These are phyloP conservation scores for Ptychoptera contaminata DNA, from an alignment of 2,888 invertebrate species.

Conservation along the genomic window DNA sequence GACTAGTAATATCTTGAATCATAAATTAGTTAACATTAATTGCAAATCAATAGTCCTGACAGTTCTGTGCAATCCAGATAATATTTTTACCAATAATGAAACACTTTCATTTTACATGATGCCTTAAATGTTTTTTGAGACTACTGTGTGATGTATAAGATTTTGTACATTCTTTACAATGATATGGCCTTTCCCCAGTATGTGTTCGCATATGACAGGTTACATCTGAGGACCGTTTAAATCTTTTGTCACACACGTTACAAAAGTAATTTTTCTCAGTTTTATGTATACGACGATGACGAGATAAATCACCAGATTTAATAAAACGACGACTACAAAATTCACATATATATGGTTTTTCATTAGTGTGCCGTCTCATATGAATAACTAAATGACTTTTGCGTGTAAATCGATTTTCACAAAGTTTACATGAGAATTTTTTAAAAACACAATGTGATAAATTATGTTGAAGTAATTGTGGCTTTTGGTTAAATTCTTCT, in stretches of 20 bases:
- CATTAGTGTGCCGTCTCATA: constrained; percentile 34
- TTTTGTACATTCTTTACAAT: constrained; percentile 17
- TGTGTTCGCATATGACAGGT: constrained; percentile 19
- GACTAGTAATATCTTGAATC: too few species aligned
- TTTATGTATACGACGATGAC: constrained; percentile 21
- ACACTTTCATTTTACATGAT: neutral
- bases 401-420: constrained; percentile 27
- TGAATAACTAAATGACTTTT: constrained; percentile 33
- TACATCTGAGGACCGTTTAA: constrained; percentile 20
- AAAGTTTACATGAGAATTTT: constrained; percentile 25
- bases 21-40: too few species aligned
- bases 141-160: constrained; percentile 20
- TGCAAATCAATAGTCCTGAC: too few species aligned
- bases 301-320: constrained; percentile 18
- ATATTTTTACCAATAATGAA: too few species aligned
- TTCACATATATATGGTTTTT: constrained; percentile 34
- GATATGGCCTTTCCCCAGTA: constrained; percentile 18
- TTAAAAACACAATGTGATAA: constrained; percentile 25
- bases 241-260: constrained; percentile 16
- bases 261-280: constrained; percentile 20
- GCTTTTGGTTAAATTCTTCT: constrained; percentile 10
- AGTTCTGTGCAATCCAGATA: too few species aligned
- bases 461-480: constrained; percentile 21
- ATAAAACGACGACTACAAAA: constrained; percentile 28
- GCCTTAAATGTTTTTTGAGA: constrained; percentile 16